These are phyloP conservation scores for Caenorhabditis tropicalis DNA, from an alignment of 1,140 invertebrate genomes.

Conservation along the genomic window DNA sequence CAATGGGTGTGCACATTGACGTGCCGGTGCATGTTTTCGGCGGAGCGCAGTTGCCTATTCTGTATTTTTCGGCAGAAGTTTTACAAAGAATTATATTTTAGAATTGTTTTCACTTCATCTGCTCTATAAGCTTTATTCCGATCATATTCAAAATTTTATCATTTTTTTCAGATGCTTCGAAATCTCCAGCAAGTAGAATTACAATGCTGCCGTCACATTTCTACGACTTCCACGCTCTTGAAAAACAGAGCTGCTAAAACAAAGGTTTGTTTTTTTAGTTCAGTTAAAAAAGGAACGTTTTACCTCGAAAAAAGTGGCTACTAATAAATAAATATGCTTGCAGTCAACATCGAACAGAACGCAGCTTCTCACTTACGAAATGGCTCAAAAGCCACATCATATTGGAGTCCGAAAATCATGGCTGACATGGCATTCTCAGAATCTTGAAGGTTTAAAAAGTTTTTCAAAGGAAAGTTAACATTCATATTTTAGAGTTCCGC, in stretches of 20 bases:
- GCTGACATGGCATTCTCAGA: slow-evolving; percentile 71
- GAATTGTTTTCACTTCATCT: no score
- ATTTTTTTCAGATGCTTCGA: slow-evolving; percentile 45
- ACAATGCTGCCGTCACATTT: slow-evolving; percentile 14
- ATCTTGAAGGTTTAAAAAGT: slow-evolving; percentile 60
- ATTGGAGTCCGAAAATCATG: slow-evolving; percentile 69
- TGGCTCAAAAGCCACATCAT: slow-evolving; percentile 66
- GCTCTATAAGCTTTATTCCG: no score
- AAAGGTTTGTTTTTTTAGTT: slow-evolving; percentile 1
- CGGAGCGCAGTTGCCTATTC: neutral
- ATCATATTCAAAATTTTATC: neutral
- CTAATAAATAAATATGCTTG: slow-evolving; percentile 36
- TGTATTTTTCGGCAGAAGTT: neutral
- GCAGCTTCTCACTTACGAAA: slow-evolving; percentile 68
- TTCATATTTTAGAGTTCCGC: slow-evolving; percentile 59
- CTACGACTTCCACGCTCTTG: slow-evolving; percentile 23
- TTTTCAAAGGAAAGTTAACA: neutral
- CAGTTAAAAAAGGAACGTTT: no score
- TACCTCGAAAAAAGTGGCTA: no score
- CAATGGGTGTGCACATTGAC: neutral
- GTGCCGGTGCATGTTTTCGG: neutral
- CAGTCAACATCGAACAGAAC: slow-evolving; percentile 61
- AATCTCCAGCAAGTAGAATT: slow-evolving; percentile 6
- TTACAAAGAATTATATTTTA: neutral
- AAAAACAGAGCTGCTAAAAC: slow-evolving; percentile 53